Evolutionary conservation across 2,113 vertebrate genomes (phyloP).

Genomic region (Struthio camelus): DNA sequence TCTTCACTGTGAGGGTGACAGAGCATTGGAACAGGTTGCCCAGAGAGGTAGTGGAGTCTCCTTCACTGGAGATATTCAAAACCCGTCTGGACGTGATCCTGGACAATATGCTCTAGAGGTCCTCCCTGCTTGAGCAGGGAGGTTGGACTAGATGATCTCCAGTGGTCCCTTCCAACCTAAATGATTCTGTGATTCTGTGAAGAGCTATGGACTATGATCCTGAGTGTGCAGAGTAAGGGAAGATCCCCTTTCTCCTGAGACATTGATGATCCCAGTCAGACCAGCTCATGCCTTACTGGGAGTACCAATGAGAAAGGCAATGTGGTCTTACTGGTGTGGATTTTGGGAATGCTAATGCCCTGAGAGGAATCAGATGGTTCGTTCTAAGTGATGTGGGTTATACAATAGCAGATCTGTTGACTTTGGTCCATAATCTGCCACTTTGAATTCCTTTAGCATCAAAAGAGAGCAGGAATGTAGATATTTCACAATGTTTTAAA

Average conservation of each 20-base stretch:
- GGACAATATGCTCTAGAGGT: too few species aligned
- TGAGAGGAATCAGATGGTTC: background rate
- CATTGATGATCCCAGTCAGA: background rate
- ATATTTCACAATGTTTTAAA: background rate
- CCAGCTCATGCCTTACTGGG: background rate
- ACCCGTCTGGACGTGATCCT: too few species aligned
- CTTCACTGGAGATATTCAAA: too few species aligned
- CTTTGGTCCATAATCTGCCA: background rate
- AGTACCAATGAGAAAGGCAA: background rate
- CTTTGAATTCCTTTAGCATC: background rate
- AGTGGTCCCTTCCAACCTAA: too few species aligned
- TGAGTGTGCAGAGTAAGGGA: background rate
- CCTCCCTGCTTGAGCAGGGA: too few species aligned
- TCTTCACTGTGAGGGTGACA: too few species aligned
- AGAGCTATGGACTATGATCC: background rate
- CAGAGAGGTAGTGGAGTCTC: too few species aligned
- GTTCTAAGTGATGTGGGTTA: background rate
- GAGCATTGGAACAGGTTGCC: too few species aligned
- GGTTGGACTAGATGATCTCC: too few species aligned
- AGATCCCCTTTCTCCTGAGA: background rate
- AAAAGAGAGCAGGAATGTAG: background rate
- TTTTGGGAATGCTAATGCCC: background rate
- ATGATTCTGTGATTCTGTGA: too few species aligned
- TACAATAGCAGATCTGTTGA: background rate
- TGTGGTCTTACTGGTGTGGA: background rate